Percentiles rank a stretch among this genome's conserved stretches.
phyloP scores from a whole-genome alignment of 2,888 invertebrate genomes.

The Phymatocera aterrima region DNA sequence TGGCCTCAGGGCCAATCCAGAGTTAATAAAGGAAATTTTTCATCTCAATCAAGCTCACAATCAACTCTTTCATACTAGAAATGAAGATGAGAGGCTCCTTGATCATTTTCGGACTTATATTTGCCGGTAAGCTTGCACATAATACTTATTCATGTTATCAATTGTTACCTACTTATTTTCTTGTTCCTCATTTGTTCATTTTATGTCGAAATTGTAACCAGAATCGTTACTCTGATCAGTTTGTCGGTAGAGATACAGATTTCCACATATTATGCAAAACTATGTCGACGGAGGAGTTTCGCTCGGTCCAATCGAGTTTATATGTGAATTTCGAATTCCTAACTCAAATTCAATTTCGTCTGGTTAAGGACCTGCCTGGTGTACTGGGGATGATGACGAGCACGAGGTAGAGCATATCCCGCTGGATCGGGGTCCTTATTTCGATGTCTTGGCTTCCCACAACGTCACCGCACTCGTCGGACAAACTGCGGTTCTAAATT shows the following conservation, averaged over 20 bases:
- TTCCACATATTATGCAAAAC: neutral
- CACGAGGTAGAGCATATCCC: constrained; percentile 74
- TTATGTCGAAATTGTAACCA: too few species aligned
- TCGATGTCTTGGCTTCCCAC: constrained; percentile 83
- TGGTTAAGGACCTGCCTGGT: constrained; percentile 65
- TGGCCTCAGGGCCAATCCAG: constrained; percentile 35
- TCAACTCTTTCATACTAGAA: constrained; percentile 21
- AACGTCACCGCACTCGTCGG: constrained; percentile 88
- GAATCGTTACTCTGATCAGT: too few species aligned
- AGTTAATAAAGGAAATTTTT: constrained; percentile 51
- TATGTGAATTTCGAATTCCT: constrained; percentile 25
- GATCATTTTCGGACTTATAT: constrained; percentile 69
- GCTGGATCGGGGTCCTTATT: constrained; percentile 81
- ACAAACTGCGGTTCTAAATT: constrained; percentile 85
- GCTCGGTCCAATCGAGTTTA: constrained; percentile 3
- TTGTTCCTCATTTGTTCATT: too few species aligned
- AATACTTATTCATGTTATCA: neutral
- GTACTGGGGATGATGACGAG: constrained; percentile 70
- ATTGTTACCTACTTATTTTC: neutral
- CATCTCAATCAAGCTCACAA: too few species aligned
- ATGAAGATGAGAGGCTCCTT: constrained; percentile 70
- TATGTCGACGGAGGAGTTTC: neutral
- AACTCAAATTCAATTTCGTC: constrained; percentile 38
- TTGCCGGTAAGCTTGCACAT: constrained; percentile 67
- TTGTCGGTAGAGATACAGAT: too few species aligned